A percentile compares a stretch with the other conserved stretches of the same genome.
Evolutionary conservation across 2,797 vertebrate genomes (phyloP).

Genomic region (Notamacropus eugenii): DNA sequence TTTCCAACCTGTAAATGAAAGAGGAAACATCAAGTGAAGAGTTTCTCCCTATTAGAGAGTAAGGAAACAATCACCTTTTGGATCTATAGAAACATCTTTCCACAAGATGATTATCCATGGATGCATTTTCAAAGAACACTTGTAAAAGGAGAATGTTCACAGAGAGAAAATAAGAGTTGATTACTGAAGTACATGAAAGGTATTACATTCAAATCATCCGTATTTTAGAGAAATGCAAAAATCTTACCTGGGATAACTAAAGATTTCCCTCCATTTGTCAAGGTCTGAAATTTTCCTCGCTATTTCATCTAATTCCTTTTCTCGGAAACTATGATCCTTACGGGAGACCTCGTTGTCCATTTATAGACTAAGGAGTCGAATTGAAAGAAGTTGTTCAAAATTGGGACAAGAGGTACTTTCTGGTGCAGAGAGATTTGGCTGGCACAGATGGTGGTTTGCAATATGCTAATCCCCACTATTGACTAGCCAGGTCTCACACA

Average conservation of each 20-base stretch:
- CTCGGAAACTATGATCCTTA: neutral
- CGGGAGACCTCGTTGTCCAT: constrained; percentile 19
- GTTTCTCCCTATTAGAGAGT: constrained; percentile 3
- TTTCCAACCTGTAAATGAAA: constrained; percentile 86
- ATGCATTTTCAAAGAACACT: neutral
- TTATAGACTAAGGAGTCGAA: neutral
- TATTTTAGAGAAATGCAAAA: neutral
- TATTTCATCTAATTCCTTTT: constrained; percentile 86
- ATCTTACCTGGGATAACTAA: constrained; percentile 71
- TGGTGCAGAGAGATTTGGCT: neutral
- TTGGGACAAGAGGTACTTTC: neutral
- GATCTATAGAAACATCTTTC: neutral
- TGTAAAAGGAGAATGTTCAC: neutral
- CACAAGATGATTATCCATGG: neutral
- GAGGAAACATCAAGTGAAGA: constrained; percentile 67
- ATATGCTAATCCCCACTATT: neutral
- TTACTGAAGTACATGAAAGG: constrained; percentile 1
- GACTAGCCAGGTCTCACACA: constrained; percentile 19
- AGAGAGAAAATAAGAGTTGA: neutral
- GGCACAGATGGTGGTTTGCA: neutral
- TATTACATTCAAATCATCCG: accelerated
- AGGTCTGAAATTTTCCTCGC: constrained; percentile 85
- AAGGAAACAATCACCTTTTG: neutral
- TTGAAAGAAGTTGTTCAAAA: neutral
- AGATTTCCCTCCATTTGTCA: constrained; percentile 87